These are phyloP conservation scores for Ctenomys sociabilis DNA, from an alignment of 2,113 vertebrate genomes.

Conservation along the genomic window DNA sequence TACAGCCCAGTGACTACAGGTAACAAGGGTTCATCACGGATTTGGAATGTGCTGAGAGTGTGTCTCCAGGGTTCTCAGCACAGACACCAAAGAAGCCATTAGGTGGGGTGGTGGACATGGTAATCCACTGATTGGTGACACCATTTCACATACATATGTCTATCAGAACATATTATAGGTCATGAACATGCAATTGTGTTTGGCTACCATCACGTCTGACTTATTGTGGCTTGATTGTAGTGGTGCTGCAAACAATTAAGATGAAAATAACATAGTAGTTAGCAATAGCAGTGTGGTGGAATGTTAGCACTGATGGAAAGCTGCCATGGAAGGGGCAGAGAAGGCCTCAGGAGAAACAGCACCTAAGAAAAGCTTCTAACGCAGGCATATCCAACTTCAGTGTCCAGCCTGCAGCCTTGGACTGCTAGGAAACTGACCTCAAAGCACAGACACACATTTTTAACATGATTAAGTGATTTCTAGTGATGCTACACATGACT, in stretches of 20 bases:
- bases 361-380: not conserved
- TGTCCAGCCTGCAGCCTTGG: too few relatives aligned
- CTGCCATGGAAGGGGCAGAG: not conserved
- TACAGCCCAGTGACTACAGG: not conserved
- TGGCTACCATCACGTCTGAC: too few relatives aligned
- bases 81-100: not conserved
- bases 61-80: not conserved
- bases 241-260: not conserved
- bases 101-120: too few relatives aligned
- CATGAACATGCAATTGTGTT: not conserved
- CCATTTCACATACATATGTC: not conserved
- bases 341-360: not conserved
- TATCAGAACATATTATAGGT: not conserved
- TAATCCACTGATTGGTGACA: not conserved
- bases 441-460: not conserved
- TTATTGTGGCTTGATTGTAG: not conserved
- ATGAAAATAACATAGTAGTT: not conserved
- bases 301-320: rapidly evolving
- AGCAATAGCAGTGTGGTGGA: not conserved
- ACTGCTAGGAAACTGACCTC: not conserved
- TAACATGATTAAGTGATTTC: not conserved
- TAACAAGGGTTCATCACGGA: not conserved
- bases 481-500: not conserved
- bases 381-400: not conserved
- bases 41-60: not conserved